Percentiles rank a stretch among this genome's conserved stretches.
Evolutionary conservation across 1,140 invertebrate species (phyloP).

Genomic region (Liolophura sinensis): DNA sequence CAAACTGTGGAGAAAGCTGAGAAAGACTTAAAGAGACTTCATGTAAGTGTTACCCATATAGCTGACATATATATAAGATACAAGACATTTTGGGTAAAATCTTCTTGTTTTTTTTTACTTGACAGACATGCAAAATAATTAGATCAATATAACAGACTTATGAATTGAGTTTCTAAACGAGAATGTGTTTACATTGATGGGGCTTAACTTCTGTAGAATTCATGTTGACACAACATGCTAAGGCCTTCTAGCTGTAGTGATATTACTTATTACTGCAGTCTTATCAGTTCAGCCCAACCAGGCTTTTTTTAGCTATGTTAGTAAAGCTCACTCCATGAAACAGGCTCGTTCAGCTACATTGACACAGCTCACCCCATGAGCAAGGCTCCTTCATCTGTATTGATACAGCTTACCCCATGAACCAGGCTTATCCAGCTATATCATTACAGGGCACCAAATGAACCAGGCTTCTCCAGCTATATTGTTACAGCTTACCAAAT

Average conservation of each 20-base stretch:
- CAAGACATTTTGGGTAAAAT: neutral
- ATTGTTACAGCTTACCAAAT: neutral
- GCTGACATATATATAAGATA: neutral
- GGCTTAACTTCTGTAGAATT: too few relatives aligned
- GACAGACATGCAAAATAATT: neutral
- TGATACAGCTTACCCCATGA: neutral
- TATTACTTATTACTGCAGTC: too few relatives aligned
- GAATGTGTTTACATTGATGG: neutral
- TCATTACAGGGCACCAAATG: neutral
- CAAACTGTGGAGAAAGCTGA: conserved; percentile 11
- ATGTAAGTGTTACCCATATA: conserved; percentile 28
- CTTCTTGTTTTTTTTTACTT: conserved; percentile 1
- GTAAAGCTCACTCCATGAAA: too few relatives aligned
- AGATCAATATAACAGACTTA: neutral
- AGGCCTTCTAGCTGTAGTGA: too few relatives aligned
- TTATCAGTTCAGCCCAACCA: too few relatives aligned
- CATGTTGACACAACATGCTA: too few relatives aligned
- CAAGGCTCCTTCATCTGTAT: neutral
- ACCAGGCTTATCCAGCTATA: neutral
- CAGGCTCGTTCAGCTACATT: neutral
- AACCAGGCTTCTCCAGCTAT: neutral
- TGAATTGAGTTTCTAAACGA: neutral
- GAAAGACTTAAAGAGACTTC: conserved; percentile 22
- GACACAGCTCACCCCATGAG: neutral
- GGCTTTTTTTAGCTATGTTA: too few relatives aligned